A percentile compares a stretch with the other conserved stretches of the same genome.
phyloP scores from a whole-genome alignment of 2,113 vertebrate species.

The Ochotona curzoniae region DNA sequence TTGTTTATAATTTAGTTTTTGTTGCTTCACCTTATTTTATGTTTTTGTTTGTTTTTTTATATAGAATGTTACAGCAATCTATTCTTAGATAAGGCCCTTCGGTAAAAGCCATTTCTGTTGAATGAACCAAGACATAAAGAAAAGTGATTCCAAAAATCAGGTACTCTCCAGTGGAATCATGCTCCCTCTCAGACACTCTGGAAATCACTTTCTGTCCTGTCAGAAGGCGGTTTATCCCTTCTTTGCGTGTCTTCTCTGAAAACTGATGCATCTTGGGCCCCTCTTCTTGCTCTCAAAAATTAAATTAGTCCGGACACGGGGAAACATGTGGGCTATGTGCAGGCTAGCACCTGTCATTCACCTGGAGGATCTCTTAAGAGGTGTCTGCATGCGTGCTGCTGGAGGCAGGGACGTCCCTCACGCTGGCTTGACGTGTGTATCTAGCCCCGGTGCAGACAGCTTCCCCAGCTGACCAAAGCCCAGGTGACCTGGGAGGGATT shows the following conservation, averaged over 20 bases:
- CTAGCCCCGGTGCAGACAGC: slow-evolving; percentile 89
- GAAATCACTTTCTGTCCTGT: not conserved
- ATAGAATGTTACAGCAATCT: not conserved
- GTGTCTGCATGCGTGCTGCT: too few species aligned
- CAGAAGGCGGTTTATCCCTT: not conserved
- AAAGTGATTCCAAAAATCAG: not conserved
- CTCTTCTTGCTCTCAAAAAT: not conserved
- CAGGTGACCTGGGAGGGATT: slow-evolving; percentile 86
- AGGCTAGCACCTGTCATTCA: too few species aligned
- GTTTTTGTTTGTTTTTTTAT: slow-evolving; percentile 25
- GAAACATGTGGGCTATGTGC: too few species aligned
- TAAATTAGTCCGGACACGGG: too few species aligned
- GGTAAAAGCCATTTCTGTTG: slow-evolving; percentile 7
- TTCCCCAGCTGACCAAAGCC: slow-evolving; percentile 86
- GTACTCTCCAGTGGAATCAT: not conserved
- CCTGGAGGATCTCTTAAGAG: too few species aligned
- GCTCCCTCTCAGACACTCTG: not conserved
- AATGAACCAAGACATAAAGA: not conserved
- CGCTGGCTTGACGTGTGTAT: slow-evolving; percentile 88
- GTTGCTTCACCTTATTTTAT: not conserved
- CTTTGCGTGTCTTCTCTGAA: not conserved
- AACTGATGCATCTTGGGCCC: fast-evolving
- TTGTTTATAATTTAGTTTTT: not conserved
- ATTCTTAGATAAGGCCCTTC: not conserved
- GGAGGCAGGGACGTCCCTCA: too few species aligned